Base-by-base conservation (phyloP, 1,140 invertebrate genomes). In the Temnothorax nylanderi region DNA sequence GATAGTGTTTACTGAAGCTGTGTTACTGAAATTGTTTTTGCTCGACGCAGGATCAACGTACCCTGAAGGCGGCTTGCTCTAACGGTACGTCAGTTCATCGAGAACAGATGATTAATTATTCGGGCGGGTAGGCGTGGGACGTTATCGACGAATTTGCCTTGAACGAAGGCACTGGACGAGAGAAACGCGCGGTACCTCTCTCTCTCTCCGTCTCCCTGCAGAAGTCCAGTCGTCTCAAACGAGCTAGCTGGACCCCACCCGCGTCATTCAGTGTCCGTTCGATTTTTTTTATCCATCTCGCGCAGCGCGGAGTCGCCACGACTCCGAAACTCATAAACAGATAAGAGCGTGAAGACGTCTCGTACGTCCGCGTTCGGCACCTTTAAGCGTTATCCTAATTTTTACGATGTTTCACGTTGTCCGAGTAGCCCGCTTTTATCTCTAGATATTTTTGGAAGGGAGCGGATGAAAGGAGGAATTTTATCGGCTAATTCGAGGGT, bases 91-190 rank as follows among this genome's bases (percentile, higher is more conserved):
- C 89, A 89, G 87, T 87, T 87, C 62, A 91, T 89, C 69, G 87
- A 76, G 84, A 91, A 91, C 80, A 87, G 88, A 89, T 91, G 89
- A 91, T 91, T 91, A 91, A 91, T 91, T 91, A 91, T 91, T 89
- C 82, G 87, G 78, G 64, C 89, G 74, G 89, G 89, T 87, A 91
- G 90, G 90, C 90, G 90, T 91, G 90, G 90, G 89, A 91, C 80
- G 89, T 90, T 91, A 91, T 91, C 90, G 90, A 91, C 90, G 80
- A 91, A 91, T 91, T 91, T 89, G 90, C 90, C 87, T 90, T 87
- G 90, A 88, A 85, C 80, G 76, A 65, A 88, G 90, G 78, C 62
- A 64, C 56, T 86, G 87, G 54, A 56, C n/a, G 82, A 62, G 82
- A 62, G 87, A 74, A 72, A 86, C 77, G 86, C 88, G 81, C 78